These are phyloP conservation scores for Kryptolebias marmoratus DNA, from an alignment of 2,113 vertebrate species.

Conservation along the genomic window DNA sequence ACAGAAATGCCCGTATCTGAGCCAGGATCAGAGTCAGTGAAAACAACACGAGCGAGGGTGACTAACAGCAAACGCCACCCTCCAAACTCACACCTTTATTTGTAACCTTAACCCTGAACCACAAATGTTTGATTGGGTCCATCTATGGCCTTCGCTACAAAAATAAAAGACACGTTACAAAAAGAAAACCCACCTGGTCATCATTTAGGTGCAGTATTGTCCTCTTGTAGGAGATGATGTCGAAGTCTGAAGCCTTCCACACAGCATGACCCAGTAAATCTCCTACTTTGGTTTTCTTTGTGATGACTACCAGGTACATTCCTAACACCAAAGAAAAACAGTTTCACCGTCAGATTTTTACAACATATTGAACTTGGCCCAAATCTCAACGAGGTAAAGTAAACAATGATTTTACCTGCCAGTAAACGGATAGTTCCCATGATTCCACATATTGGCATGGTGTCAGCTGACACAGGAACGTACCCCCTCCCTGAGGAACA, in stretches of 20 bases:
- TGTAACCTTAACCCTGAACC: too few species aligned
- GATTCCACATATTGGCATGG: constrained; percentile 89
- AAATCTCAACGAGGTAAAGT: not conserved
- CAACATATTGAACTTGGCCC: too few species aligned
- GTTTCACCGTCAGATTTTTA: too few species aligned
- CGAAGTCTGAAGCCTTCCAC: constrained; percentile 95
- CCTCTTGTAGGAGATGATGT: constrained; percentile 96
- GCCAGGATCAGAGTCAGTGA: too few species aligned
- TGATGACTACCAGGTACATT: constrained; percentile 93
- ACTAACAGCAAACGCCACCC: too few species aligned
- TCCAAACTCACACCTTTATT: too few species aligned
- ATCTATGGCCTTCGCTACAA: too few species aligned
- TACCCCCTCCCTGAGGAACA: constrained; percentile 87
- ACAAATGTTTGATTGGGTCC: too few species aligned
- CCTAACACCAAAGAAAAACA: constrained; percentile 72
- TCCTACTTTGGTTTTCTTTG: constrained; percentile 93
- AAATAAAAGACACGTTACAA: not conserved
- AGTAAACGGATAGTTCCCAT: constrained; percentile 94
- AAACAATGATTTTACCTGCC: constrained; percentile 82
- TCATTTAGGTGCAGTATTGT: constrained; percentile 96
- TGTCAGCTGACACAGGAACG: constrained; percentile 90
- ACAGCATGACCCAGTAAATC: constrained; percentile 90
- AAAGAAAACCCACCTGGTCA: constrained; percentile 84
- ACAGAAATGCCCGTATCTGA: too few species aligned
- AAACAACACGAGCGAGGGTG: too few species aligned